Conservation (phyloP, 1,140 invertebrate species). For the Phenacoccus solenopsis region DNA sequence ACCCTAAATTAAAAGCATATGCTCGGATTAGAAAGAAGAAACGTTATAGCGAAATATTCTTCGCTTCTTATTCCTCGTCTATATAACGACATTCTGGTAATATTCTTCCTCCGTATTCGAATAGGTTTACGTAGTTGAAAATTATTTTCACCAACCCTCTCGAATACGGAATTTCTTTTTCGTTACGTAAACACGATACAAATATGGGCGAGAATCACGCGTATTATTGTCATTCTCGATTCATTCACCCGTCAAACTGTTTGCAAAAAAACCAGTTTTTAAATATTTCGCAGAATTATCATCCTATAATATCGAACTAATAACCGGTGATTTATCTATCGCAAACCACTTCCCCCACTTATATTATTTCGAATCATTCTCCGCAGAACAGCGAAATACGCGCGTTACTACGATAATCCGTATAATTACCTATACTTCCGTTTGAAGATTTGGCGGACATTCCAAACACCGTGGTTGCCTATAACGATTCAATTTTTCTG, state of each 20-base stretch:
- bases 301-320: not conserved
- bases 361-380: too few species aligned
- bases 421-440: not conserved
- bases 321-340: not conserved
- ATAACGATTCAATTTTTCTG: too few species aligned
- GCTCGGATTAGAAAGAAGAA: not conserved
- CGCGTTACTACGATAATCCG: not conserved
- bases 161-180: not conserved
- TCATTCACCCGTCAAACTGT: not conserved
- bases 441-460: not conserved
- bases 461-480: too few species aligned
- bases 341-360: not conserved
- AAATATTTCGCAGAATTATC: not conserved
- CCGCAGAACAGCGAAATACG: too few species aligned
- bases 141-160: not conserved
- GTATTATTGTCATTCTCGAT: not conserved
- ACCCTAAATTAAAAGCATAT: conserved; percentile 3
- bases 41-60: not conserved
- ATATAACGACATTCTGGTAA: too few species aligned
- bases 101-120: too few species aligned
- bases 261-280: not conserved
- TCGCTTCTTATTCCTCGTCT: too few species aligned
- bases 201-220: not conserved
- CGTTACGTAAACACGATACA: not conserved
- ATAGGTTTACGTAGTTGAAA: too few species aligned